Evolutionary conservation across 2,113 vertebrate species (phyloP), one percentile per base, ranked within the genome.

Genomic region (Dicerorhinus sumatrensis): DNA sequence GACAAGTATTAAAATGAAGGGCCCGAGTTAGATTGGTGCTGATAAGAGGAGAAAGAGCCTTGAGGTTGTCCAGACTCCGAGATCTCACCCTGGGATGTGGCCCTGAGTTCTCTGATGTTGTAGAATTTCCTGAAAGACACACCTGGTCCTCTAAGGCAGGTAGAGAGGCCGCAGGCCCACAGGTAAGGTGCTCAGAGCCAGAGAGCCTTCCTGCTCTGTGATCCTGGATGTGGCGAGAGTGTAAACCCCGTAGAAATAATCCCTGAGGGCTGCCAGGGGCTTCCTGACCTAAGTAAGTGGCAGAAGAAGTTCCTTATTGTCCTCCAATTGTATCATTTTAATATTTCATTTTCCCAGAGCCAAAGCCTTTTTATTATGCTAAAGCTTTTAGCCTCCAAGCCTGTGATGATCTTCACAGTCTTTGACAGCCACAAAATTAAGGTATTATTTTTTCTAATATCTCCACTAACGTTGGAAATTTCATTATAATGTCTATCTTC

Each of bases 341-440:
- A 80, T 90, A 77, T 95, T 63, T 96, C 36, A 72, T 87, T 94
- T 96, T 82, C 33, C 81, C 46, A 88, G 56, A 91, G 60, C 58
- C 69, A 70, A 67, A 42, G 42, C 42, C 14, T 96, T 96, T 33
- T 48, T 62, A 80, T 75, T 70, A 58, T 72, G 51, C 54, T 42
- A 76, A 96, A 80, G 48, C 92, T 80, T 96, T 91, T 56, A 46
- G 42, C 62, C 69, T 92, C 77, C 51, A 89, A 83, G n/a, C 60
- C 62, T 91, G 70, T 90, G 36, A 76, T 29, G 33, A 62, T 94
- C 70, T 73, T 92, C 25, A 83, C 13, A 70, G 39, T 73, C 67
- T 95, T 18, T 94, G 97, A 92, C 87, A 96, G 70, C 67, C 75
- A 39, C 75, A 48, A 76, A 92, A 95, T 92, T 95, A 91, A 89